Conservation (phyloP, 2,797 vertebrate species). For the Malurus leucopterus region DNA sequence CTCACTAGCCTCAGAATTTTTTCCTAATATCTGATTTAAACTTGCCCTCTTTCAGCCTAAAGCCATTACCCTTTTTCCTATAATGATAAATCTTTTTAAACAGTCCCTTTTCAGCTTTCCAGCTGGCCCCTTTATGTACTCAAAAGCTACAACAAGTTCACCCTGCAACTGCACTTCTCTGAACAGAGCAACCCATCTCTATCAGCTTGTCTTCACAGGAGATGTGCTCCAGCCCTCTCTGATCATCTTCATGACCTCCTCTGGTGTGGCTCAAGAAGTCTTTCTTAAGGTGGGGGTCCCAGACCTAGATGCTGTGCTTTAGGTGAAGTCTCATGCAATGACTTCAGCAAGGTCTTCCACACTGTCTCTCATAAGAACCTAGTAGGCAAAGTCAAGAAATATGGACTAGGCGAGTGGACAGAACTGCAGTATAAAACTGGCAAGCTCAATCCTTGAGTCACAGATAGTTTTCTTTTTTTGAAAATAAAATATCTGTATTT, state of each 20-base stretch:
- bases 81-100: not conserved
- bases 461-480: not conserved
- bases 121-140: not conserved
- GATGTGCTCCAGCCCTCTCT: not conserved
- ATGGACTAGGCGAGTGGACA: no score
- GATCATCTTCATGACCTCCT: not conserved
- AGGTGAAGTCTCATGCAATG: not conserved
- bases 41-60: not conserved
- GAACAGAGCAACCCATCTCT: rapidly evolving
- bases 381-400: not conserved
- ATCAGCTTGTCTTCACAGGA: not conserved
- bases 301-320: rapidly evolving
- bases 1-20: not conserved
- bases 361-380: not conserved
- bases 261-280: rapidly evolving
- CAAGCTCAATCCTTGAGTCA: not conserved
- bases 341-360: not conserved
- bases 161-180: not conserved
- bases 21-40: not conserved
- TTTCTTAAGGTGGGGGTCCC: not conserved
- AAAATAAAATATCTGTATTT: not conserved
- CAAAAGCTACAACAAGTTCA: not conserved
- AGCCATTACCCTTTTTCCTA: not conserved
- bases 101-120: not conserved
- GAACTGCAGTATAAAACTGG: not conserved